Evolutionary conservation across 2,113 vertebrate genomes (phyloP).

Genomic region (Phylloscopus whistleri): DNA sequence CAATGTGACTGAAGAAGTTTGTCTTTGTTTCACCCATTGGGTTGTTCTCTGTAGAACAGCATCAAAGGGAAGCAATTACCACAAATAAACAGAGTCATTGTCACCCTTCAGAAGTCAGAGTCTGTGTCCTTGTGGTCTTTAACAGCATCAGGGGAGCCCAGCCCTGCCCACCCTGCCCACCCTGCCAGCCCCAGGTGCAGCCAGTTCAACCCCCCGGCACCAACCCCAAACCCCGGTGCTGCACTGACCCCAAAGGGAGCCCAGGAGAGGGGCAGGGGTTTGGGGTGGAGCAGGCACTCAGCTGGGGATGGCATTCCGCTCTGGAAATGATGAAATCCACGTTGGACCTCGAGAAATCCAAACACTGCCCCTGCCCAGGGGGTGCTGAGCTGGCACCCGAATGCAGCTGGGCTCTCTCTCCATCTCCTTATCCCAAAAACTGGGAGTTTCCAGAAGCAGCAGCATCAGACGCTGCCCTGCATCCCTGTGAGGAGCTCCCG

Average conservation of each 20-base stretch:
- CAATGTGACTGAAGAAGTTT: too few relatives aligned
- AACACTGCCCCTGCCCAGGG: not conserved
- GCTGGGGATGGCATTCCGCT: not conserved
- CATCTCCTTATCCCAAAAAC: not conserved
- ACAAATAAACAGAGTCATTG: too few relatives aligned
- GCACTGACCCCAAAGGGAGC: not conserved
- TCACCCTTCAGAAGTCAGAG: too few relatives aligned
- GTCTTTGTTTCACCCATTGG: too few relatives aligned
- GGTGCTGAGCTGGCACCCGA: fast-evolving
- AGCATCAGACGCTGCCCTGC: not conserved
- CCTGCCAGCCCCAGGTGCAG: not conserved
- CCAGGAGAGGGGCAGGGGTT: not conserved
- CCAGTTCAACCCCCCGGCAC: not conserved
- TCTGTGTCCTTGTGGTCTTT: too few relatives aligned
- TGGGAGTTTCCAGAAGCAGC: not conserved
- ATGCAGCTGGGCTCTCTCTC: not conserved
- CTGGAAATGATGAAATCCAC: not conserved
- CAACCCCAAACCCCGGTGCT: not conserved
- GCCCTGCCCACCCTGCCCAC: not conserved
- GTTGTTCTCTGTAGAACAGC: too few relatives aligned
- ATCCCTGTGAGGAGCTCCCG: not conserved
- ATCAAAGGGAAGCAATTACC: too few relatives aligned
- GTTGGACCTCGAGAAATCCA: not conserved
- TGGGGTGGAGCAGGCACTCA: not conserved
- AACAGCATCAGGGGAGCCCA: not conserved